Evolutionary conservation across 2,113 vertebrate species (phyloP).

Genomic region (Cyprinodon brontotheroides): DNA sequence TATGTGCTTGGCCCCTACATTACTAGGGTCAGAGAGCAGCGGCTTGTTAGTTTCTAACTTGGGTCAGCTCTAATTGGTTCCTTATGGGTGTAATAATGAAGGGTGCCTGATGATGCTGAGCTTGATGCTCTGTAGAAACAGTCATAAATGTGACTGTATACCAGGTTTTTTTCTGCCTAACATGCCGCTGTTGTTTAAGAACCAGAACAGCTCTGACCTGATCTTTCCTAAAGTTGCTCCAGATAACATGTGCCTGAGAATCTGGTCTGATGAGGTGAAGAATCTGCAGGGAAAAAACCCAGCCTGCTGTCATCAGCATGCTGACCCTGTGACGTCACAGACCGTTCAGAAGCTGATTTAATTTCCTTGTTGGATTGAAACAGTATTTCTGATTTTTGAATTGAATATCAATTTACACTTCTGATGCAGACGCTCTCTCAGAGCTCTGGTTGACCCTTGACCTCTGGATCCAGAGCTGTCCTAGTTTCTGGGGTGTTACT

Average conservation of each 20-base stretch:
- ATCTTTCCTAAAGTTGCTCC: background rate
- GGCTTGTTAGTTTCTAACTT: no score
- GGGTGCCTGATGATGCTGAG: background rate
- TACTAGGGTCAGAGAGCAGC: no score
- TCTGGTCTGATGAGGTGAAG: background rate
- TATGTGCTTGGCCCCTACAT: no score
- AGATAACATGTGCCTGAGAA: background rate
- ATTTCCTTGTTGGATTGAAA: no score
- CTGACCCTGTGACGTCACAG: background rate
- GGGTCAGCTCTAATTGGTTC: no score
- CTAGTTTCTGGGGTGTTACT: background rate
- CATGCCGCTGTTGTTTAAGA: no score
- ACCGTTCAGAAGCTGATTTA: background rate
- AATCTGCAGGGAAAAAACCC: conserved; percentile 5
- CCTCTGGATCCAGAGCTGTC: background rate
- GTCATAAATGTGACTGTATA: no score
- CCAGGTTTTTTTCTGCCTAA: no score
- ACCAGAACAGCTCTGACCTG: background rate
- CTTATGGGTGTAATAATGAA: no score
- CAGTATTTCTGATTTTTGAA: no score
- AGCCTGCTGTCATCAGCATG: background rate
- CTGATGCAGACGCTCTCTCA: background rate
- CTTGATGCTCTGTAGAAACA: no score
- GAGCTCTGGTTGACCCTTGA: background rate
- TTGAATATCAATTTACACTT: background rate